These are phyloP conservation scores for Peromyscus leucopus DNA, from an alignment of 2,113 vertebrate genomes.

Conservation along the genomic window DNA sequence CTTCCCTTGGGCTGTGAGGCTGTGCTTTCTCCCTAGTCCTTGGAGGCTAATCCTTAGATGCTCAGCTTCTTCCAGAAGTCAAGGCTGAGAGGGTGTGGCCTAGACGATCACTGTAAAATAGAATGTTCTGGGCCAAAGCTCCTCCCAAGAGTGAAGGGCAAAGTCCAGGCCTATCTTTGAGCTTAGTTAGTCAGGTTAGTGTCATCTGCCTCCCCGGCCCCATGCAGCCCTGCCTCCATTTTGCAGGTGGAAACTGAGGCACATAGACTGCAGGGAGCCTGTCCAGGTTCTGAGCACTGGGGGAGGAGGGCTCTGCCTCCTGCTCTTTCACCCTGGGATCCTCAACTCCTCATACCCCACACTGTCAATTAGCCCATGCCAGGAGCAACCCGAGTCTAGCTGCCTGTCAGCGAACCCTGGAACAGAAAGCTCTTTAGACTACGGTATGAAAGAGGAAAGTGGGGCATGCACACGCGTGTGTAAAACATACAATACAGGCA, in stretches of 20 bases:
- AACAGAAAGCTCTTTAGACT: background rate
- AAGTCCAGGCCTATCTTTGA: background rate
- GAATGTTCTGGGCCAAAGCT: background rate
- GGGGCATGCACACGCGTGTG: fast-evolving
- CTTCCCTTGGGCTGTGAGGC: fast-evolving
- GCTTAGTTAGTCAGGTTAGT: background rate
- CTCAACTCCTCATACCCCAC: fast-evolving
- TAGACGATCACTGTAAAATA: background rate
- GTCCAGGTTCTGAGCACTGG: background rate
- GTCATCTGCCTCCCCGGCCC: too few relatives aligned
- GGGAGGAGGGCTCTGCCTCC: background rate
- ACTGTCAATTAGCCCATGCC: fast-evolving
- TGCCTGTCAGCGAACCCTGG: background rate
- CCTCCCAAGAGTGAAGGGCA: background rate
- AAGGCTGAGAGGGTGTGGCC: fast-evolving
- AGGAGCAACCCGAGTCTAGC: background rate
- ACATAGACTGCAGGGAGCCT: background rate
- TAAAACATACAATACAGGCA: fast-evolving
- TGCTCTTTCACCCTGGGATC: background rate
- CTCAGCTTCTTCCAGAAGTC: background rate
- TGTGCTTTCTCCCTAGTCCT: background rate
- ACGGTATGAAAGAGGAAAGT: background rate
- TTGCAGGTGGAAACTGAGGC: background rate
- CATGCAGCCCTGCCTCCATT: background rate
- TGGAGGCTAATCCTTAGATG: fast-evolving